A percentile compares a stretch with the other conserved stretches of the same genome.
phyloP scores from a whole-genome alignment of 1,140 invertebrate species.

The Meloidogyne exigua region DNA sequence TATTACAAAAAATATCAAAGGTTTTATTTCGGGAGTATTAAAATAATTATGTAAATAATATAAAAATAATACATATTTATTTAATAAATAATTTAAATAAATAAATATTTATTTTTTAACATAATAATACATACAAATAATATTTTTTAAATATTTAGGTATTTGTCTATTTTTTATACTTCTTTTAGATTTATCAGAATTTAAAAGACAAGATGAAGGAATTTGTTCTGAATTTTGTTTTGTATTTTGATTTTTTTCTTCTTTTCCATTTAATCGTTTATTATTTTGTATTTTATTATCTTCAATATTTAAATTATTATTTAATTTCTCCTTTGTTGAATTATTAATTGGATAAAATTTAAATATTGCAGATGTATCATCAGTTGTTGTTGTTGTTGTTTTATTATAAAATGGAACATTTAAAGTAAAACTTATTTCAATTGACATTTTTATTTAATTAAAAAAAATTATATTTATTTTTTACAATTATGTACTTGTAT shows the following conservation, averaged over 20 bases:
- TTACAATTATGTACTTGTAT: too few relatives aligned
- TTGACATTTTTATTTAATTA: neutral
- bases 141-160: neutral
- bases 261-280: neutral
- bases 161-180: neutral
- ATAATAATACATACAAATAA: neutral
- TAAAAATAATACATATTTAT: too few relatives aligned
- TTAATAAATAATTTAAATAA: too few relatives aligned
- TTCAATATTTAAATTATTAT: neutral
- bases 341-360: neutral
- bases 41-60: neutral
- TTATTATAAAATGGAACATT: neutral
- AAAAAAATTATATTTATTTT: neutral
- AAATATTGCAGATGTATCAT: neutral
- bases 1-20: too few relatives aligned
- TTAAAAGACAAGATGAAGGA: neutral
- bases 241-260: neutral
- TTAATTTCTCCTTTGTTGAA: neutral
- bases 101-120: too few relatives aligned
- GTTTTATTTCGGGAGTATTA: too few relatives aligned
- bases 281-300: neutral
- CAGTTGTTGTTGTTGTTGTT: neutral
- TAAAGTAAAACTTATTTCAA: constrained; percentile 3
- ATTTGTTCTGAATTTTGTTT: neutral
- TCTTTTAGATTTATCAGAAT: neutral